Percentiles rank a stretch among this genome's conserved stretches.
phyloP scores from a whole-genome alignment of 2,888 invertebrate species.

The Dorcus parallelipipedus region DNA sequence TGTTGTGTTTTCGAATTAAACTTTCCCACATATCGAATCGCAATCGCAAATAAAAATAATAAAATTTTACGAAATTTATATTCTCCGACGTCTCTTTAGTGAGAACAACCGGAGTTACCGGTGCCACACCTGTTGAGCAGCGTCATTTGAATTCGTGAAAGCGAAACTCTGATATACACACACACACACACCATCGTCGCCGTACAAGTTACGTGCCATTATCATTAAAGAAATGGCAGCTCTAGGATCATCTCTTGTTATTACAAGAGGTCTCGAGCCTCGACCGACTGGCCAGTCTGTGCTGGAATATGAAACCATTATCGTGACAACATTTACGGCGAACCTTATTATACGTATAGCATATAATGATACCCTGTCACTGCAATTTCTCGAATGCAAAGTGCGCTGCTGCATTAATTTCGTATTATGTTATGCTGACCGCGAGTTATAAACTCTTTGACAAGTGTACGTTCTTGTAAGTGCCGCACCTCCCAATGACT shows the following conservation, averaged over 20 bases:
- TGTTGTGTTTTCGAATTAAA: too few species aligned
- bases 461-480: neutral
- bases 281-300: conserved; percentile 1
- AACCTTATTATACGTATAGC: conserved; percentile 16
- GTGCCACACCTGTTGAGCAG: neutral
- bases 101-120: too few species aligned
- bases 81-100: too few species aligned
- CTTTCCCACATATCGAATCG: too few species aligned
- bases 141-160: neutral
- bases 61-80: too few species aligned
- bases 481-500: neutral
- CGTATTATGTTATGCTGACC: conserved; percentile 11
- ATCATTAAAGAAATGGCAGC: conserved; percentile 11
- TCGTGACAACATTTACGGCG: conserved; percentile 16
- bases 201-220: neutral
- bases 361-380: conserved; percentile 18
- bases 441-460: conserved; percentile 1
- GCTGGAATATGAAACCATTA: conserved; percentile 11
- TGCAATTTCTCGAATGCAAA: conserved; percentile 14
- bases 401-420: conserved; percentile 16
- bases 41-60: too few species aligned
- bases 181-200: neutral
- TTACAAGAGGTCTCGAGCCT: neutral
- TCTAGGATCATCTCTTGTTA: conserved; percentile 15
- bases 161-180: neutral